Conservation (phyloP, 2,113 vertebrate genomes). For the Megalops atlanticus region DNA sequence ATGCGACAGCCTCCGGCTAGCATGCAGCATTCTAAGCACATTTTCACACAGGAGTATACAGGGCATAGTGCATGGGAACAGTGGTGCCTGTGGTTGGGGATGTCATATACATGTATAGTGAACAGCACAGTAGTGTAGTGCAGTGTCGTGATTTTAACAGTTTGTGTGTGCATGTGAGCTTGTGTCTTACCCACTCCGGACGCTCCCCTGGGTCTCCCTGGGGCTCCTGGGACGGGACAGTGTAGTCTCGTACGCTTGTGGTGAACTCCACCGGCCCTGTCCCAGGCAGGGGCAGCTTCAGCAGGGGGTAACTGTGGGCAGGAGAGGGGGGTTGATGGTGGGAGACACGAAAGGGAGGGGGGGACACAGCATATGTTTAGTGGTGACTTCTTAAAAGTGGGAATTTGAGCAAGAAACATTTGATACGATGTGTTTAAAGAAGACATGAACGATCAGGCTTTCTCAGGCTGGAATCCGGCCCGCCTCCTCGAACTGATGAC, state of each 20-base stretch:
- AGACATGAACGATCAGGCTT: no score
- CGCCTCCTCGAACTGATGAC: no score
- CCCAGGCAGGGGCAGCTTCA: constrained; percentile 91
- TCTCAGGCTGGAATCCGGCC: no score
- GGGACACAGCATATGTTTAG: not conserved
- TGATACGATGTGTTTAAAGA: no score
- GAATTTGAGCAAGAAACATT: no score
- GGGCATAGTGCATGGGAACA: not conserved
- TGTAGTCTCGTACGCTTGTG: constrained; percentile 86
- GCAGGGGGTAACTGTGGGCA: constrained; percentile 80
- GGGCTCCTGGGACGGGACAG: constrained; percentile 67
- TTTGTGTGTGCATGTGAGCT: not conserved
- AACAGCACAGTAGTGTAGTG: not conserved
- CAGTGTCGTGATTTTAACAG: no score
- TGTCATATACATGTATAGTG: not conserved
- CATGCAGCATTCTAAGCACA: no score
- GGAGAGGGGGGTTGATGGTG: not conserved
- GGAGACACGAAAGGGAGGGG: not conserved
- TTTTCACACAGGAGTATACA: not conserved
- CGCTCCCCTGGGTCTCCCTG: constrained; percentile 73
- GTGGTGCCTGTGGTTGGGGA: not conserved
- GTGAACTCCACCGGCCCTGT: constrained; percentile 93
- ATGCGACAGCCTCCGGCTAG: no score
- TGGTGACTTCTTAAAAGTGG: no score
- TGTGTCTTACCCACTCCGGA: constrained; percentile 85